phyloP scores from a whole-genome alignment of 1,140 invertebrate species.

The Drosophila quadrilineata region DNA sequence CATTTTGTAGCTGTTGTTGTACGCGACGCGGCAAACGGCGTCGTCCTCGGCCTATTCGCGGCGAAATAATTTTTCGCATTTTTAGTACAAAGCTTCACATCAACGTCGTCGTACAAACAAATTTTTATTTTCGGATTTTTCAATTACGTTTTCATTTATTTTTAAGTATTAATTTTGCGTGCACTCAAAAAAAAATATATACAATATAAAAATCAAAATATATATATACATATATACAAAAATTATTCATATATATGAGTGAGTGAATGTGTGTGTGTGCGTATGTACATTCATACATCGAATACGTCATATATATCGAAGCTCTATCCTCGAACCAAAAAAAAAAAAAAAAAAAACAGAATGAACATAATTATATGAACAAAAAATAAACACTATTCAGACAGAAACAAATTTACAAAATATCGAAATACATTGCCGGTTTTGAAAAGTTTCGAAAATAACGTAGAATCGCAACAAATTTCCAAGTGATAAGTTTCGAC shows the following conservation, averaged over 20 bases:
- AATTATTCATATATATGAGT: conserved; percentile 53
- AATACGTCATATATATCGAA: conserved; percentile 33
- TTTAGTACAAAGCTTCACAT: conserved; percentile 82
- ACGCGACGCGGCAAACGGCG: conserved; percentile 43
- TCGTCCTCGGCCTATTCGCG: conserved; percentile 80
- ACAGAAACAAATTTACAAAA: conserved; percentile 17
- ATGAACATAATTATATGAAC: too few species aligned
- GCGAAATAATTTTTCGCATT: conserved; percentile 81
- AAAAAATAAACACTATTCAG: conserved; percentile 47
- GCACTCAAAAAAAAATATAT: conserved; percentile 62
- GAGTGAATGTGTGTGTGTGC: conserved; percentile 26
- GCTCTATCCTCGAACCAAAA: conserved; percentile 39
- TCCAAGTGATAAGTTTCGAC: conserved; percentile 53
- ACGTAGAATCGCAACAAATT: conserved; percentile 41
- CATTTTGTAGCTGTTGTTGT: conserved; percentile 10
- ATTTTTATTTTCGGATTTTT: conserved; percentile 82
- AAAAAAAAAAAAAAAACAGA: conserved; percentile 36
- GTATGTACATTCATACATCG: conserved; percentile 17
- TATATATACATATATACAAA: conserved; percentile 64
- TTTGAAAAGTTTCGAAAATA: conserved; percentile 12
- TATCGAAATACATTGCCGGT: conserved; percentile 49
- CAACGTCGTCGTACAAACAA: conserved; percentile 81
- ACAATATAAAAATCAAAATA: conserved; percentile 31
- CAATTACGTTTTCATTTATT: conserved; percentile 80
- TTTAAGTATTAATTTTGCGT: conserved; percentile 79